Evolutionary conservation across 2,888 invertebrate genomes (phyloP), one percentile per base, ranked within the genome.

Genomic region (Cerastis rubricosa): DNA sequence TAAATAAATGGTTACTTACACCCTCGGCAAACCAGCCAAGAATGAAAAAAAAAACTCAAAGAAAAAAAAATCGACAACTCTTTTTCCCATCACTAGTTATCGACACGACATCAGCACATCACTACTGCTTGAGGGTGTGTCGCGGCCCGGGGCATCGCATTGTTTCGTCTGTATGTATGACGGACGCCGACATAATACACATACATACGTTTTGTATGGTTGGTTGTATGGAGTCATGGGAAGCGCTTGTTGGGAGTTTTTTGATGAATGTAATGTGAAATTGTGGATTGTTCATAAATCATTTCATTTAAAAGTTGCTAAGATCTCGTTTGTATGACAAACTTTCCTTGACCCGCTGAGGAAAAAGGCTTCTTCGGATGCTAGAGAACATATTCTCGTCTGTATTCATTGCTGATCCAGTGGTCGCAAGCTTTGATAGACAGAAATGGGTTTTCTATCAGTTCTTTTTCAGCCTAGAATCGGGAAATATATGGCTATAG

Each of bases 141-240:
- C 96, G 87, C 92, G 88, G 92, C 95, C 95, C 90, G 83, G 92
- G 90, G 95, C 91, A 86, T 87, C 87, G 95, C 95, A 96, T 96
- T 96, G 96, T 96, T 95, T 95, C 94, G 96, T 95, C 94, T 91
- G 95, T 94, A 94, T 91, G 94, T 95, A 95, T 95, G 96, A 95
- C 94, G 92, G 91, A 90, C 90, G 91, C 94, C 93, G 93, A 92
- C 93, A 88, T 91, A 85, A 51, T 78, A 76, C 71, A 74, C 80
- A 77, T 72, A 81, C 74, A 76, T 82, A 77, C 81, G 78, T 78
- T 81, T 75, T 78, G 88, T 83, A 64, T 64, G 43, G 64, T 85
- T 64, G 43, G 64, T 85, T 91, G 89, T 89, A 89, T 88, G 85
- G 73, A 63, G 70, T 80, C 85, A 93, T 94, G 94, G 92, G 94